A percentile compares a stretch with the other conserved stretches of the same genome.
phyloP scores from a whole-genome alignment of 2,113 vertebrate genomes.

The Corapipo altera region DNA sequence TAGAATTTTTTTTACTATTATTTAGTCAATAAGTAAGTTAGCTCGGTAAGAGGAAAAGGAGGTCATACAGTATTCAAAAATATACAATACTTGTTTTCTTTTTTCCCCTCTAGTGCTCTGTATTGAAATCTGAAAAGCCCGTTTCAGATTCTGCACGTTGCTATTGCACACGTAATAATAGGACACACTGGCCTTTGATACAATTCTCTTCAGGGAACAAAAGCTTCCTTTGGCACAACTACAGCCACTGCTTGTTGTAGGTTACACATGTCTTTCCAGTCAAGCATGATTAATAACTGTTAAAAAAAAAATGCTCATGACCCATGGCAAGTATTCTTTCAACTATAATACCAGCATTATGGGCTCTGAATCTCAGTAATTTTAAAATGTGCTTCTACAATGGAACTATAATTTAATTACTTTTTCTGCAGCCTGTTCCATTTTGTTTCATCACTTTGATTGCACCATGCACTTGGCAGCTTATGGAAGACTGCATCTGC shows the following conservation, averaged over 20 bases:
- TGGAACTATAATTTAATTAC: conserved; percentile 73
- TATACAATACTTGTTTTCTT: conserved; percentile 52
- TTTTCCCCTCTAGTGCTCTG: conserved; percentile 27
- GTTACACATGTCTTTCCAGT: conserved; percentile 68
- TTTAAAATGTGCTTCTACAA: conserved; percentile 69
- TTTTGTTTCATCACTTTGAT: conserved; percentile 70
- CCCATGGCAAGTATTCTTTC: conserved; percentile 70
- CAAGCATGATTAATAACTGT: conserved; percentile 72
- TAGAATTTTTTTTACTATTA: not conserved
- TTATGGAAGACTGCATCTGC: conserved; percentile 66
- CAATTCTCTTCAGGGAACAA: conserved; percentile 66
- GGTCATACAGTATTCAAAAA: conserved; percentile 18
- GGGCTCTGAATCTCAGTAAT: conserved; percentile 60
- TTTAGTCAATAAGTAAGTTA: conserved; percentile 17
- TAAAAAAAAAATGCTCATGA: conserved; percentile 65
- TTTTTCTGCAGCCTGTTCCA: conserved; percentile 67
- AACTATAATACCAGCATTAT: conserved; percentile 70
- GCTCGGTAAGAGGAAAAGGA: conserved; percentile 35
- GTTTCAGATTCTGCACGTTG: conserved; percentile 48
- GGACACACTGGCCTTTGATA: conserved; percentile 69
- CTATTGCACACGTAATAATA: conserved; percentile 57
- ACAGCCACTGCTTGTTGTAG: conserved; percentile 65
- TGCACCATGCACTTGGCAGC: conserved; percentile 54
- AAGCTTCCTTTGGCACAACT: conserved; percentile 66
- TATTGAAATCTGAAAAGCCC: conserved; percentile 55